phyloP scores from a whole-genome alignment of 2,888 invertebrate genomes.

The Papilio demoleus region DNA sequence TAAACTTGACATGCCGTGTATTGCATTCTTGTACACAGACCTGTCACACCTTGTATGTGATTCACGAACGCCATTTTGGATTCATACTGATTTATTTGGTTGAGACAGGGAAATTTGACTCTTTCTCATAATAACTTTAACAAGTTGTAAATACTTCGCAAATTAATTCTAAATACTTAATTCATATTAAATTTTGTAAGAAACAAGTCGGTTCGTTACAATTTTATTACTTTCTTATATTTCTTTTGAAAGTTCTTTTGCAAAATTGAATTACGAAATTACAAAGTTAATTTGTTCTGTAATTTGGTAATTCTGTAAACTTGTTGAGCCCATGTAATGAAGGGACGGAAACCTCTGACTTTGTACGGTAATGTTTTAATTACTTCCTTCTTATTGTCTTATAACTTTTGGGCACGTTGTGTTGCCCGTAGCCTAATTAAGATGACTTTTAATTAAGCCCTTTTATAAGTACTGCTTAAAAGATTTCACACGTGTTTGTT shows the following conservation, averaged over 20 bases:
- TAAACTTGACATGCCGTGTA: too few species aligned
- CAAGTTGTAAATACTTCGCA: neutral
- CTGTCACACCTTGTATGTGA: neutral
- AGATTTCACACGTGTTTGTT: conserved; percentile 51
- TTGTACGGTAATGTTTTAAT: conserved; percentile 73
- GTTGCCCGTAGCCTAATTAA: conserved; percentile 64
- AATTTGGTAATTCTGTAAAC: conserved; percentile 53
- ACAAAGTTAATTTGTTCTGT: conserved; percentile 38
- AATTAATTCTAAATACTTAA: conserved; percentile 1
- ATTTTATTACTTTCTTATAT: conserved; percentile 28
- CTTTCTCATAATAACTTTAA: neutral
- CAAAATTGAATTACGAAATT: conserved; percentile 43
- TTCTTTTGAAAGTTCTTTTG: conserved; percentile 29
- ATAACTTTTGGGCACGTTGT: conserved; percentile 62
- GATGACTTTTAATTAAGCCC: conserved; percentile 68
- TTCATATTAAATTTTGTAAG: neutral
- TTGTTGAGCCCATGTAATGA: conserved; percentile 62
- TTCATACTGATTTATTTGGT: neutral
- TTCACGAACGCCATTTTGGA: neutral
- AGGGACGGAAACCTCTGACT: conserved; percentile 62
- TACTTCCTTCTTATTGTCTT: conserved; percentile 68
- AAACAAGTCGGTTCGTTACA: neutral
- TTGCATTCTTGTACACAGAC: too few species aligned
- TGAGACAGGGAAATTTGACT: neutral
- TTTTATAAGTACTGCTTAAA: conserved; percentile 53